Base-by-base conservation (phyloP, 64 coral and sea anemone genomes). In the Pocillopora damicornis region DNA sequence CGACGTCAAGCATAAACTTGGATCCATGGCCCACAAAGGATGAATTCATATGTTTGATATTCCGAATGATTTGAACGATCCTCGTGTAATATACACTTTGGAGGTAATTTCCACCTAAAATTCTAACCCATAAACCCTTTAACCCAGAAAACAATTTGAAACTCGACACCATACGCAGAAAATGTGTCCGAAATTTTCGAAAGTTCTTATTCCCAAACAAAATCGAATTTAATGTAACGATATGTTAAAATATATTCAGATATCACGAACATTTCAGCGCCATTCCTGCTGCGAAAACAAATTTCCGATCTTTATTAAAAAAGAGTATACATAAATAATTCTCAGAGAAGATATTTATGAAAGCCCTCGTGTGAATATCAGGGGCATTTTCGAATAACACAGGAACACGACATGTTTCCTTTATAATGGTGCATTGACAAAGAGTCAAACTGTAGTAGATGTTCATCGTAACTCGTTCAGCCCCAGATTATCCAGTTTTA, bases 11-110 rank as follows among this genome's bases (percentile, higher is more conserved):
- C 23, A 13, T 73, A 10, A n/a, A 12, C 1, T 58, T 15, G 0
- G 73, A 90, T 38, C 74, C 59, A 60, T 92, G 90, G 90, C 63
- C 86, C 13, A 87, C 90, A 1, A 77, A 87, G 79, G 90, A 91
- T 13, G 89, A 91, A 69, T 83, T 91, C 86, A 37, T 72, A 23
- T 35, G 56, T 37, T 57, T 91, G 69, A 20, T 92, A 4, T 92
- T 87, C 61, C 82, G 90, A 16, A 78, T 58, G 84, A 61, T 92
- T n/a, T 92, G 20, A 92, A 60, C 63, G 6, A 9, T 77, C 37
- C 15, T 9, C 13, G 15, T n/a, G n/a, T 77, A 18, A 17, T 20
- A 51, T 56, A 18, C 8, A 57, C n/a, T 77, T 18, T 42, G 13
- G 37, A 15, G 11, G 15, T 77, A 57, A 77, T 9, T 22, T 56